phyloP scores from a whole-genome alignment of 2,113 vertebrate species.

The Sus scrofa region DNA sequence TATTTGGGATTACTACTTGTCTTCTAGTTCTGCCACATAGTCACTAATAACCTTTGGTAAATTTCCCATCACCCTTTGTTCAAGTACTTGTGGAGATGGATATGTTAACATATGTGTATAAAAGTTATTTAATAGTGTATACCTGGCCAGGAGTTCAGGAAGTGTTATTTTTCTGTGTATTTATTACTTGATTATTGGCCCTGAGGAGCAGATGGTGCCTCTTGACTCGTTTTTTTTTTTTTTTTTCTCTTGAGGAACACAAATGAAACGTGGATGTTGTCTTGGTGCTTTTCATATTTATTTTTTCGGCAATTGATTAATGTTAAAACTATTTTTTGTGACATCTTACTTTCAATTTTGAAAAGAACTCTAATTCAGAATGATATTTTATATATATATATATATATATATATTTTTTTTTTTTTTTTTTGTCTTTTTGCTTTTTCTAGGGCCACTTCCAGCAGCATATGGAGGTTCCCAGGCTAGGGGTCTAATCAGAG shows the following conservation, averaged over 20 bases:
- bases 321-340: conserved; percentile 14
- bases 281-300: background rate
- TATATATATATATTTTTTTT: too few relatives aligned
- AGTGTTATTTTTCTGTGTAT: background rate
- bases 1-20: background rate
- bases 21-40: background rate
- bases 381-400: too few relatives aligned
- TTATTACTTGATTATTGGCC: background rate
- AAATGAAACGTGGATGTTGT: background rate
- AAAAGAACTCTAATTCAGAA: background rate
- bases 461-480: too few relatives aligned
- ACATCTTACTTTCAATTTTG: conserved; percentile 37
- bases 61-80: background rate
- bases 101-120: background rate
- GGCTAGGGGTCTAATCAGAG: too few relatives aligned
- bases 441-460: too few relatives aligned
- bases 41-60: background rate
- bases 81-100: background rate
- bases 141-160: background rate
- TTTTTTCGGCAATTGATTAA: background rate
- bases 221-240: conserved; percentile 6
- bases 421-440: too few relatives aligned
- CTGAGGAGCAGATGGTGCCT: background rate
- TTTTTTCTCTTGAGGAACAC: background rate
- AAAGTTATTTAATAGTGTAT: background rate